Evolutionary conservation across 2,113 vertebrate species (phyloP), one percentile per base, ranked within the genome.

Genomic region (Noctilio leporinus): DNA sequence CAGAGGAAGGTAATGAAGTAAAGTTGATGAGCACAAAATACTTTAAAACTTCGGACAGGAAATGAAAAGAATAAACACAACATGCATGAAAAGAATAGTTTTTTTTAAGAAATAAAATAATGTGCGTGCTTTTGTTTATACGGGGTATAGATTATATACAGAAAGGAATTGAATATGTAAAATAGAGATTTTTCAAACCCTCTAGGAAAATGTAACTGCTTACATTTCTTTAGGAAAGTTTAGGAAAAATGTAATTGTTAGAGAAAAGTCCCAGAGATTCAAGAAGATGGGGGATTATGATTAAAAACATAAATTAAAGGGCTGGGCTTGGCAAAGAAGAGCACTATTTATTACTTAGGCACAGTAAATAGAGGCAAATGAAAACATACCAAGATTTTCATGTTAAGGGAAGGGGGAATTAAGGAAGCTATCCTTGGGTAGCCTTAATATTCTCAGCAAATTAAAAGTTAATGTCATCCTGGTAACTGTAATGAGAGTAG

Each of bases 231-330:
- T 91, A 65, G 24, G 47, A 91, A 94, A 86, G 26, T 55, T 64
- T 2, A 62, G 38, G 49, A 26, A 93, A 87, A 81, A 90, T 11
- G 17, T 24, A 89, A 59, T 69, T 86, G 2, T 35, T 84, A 49
- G 69, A 92, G 7, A 64, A 57, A 95, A 86, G n/a, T 92, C 16
- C 12, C 43, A 73, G 72, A 75, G 26, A 90, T 43, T 78, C 9
- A 64, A 83, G 45, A 80, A 47, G 47, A 86, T 26, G 55, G 10
- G 10, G n/a, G 30, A 65, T 82, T 95, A 76, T 84, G 57, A 69
- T 91, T 93, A 89, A 93, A 93, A 91, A 73, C 4, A 75, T 65
- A 89, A 92, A 84, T 75, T 83, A 81, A 94, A 96, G 9, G 7
- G 30, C 40, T 78, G 45, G 19, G n/a, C 15, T 88, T 82, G 47